Percentiles rank a stretch among this genome's conserved stretches.
phyloP scores from a whole-genome alignment of 2,113 vertebrate species.

The Ginglymostoma cirratum region DNA sequence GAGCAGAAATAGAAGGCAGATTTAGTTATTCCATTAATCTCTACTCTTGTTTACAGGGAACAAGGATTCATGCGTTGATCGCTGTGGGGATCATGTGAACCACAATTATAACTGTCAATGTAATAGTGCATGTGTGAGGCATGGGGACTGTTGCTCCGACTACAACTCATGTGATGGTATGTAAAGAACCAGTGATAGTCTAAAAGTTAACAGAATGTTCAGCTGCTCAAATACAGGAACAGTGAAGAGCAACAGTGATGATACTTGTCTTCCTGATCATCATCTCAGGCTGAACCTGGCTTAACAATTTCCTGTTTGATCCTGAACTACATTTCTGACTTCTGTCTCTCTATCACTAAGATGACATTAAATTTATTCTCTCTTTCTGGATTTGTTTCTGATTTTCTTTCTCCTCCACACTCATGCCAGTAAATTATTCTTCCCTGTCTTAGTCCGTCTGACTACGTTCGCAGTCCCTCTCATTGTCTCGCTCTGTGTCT shows the following conservation, averaged over 20 bases:
- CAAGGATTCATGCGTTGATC: conserved; percentile 51
- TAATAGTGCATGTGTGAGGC: conserved; percentile 50
- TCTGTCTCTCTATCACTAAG: not conserved
- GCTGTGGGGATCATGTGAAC: conserved; percentile 54
- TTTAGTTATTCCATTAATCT: not conserved
- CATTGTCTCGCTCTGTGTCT: no score
- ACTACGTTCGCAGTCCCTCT: no score
- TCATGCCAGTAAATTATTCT: no score
- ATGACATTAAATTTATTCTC: no score
- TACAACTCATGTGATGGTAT: conserved; percentile 45
- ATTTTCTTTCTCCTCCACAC: no score
- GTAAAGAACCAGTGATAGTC: conserved; percentile 18
- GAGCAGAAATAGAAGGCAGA: not conserved
- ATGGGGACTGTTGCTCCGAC: conserved; percentile 58
- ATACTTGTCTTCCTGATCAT: not conserved
- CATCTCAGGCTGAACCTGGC: not conserved
- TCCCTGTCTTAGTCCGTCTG: not conserved
- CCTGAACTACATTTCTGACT: not conserved
- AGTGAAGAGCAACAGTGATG: conserved; percentile 44
- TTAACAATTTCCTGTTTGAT: not conserved
- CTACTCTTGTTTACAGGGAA: not conserved
- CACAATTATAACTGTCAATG: conserved; percentile 55
- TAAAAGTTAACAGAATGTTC: not conserved
- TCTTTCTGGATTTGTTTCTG: no score
- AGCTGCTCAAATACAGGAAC: conserved; percentile 38